Evolutionary conservation across 1,140 invertebrate species (phyloP), one percentile per base, ranked within the genome.

Genomic region (Apocrypta bakeri): DNA sequence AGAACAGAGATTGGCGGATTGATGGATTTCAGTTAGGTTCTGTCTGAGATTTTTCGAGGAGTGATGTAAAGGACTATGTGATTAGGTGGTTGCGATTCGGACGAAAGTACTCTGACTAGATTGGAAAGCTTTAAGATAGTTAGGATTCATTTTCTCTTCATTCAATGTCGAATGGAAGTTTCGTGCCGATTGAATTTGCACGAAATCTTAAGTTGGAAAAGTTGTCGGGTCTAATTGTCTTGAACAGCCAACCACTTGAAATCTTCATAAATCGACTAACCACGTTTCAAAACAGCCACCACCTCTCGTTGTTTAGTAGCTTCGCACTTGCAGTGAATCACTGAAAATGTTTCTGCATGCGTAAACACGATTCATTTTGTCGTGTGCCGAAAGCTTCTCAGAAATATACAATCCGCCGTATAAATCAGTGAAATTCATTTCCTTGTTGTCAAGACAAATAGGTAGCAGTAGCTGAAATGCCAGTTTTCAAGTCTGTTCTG

Each of bases 341-440:
- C 42, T 3, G 42, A 48, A 48, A 48, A 48, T 14, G 42, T 48
- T 48, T 48, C 42, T 48, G 42, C 42, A 48, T 48, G 42, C 42
- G 42, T 48, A 48, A 17, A 48, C 42, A 17, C 14, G 42, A 48
- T 48, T 48, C 14, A 48, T 48, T 48, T 48, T 48, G 42, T 48
- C 42, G 42, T 17, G 42, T n/a, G n/a, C 42, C 12, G 42, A 56
- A 56, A 56, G 17, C 48, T n/a, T 56, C 48, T 21, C 48, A 56
- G 17, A 56, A n/a, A 21, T 56, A 56, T n/a, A 21, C 17, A 56
- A 56, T 56, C 17, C 48, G 7, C 48, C 31, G 3, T 27, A 75
- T 76, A 77, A 77, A 77, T 77, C 48, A 61, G 12, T 25, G 14
- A 21, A 77, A 77, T 77, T 66, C 31, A 40, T 77, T 77, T 77